Evolutionary conservation across 92 coral and sea anemone species (phyloP).

Genomic region (Epizoanthus illoricatus): DNA sequence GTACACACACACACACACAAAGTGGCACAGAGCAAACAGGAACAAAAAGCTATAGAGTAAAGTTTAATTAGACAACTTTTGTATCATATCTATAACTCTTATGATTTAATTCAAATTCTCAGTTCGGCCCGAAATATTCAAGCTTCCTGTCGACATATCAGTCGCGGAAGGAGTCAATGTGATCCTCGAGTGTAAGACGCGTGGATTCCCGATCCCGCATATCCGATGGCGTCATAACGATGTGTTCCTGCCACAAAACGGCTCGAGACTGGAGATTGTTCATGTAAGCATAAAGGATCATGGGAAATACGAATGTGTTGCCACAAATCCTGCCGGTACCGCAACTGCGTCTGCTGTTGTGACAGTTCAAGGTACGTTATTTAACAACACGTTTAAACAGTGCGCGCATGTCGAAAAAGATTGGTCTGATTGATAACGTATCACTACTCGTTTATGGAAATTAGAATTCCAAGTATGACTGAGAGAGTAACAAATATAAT

Average conservation of each 20-base stretch:
- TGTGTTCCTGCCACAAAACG: constrained; percentile 21
- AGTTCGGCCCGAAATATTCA: constrained; percentile 23
- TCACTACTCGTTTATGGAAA: too few species aligned
- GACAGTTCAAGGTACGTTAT: constrained; percentile 32
- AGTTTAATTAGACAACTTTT: too few species aligned
- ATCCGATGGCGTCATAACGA: constrained; percentile 33
- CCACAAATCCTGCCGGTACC: constrained; percentile 12
- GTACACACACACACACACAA: too few species aligned
- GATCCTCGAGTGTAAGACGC: constrained; percentile 31
- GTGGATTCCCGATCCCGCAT: constrained; percentile 26
- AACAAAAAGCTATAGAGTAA: too few species aligned
- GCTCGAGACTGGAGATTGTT: constrained; percentile 27
- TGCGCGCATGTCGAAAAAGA: too few species aligned
- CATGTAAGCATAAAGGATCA: constrained; percentile 5
- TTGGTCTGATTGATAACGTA: too few species aligned
- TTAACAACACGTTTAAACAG: too few species aligned
- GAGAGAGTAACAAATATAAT: too few species aligned
- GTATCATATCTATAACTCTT: too few species aligned
- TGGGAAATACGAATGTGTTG: constrained; percentile 38
- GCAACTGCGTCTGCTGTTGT: constrained; percentile 21
- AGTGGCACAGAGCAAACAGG: too few species aligned
- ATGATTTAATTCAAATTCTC: neutral
- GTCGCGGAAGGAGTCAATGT: constrained; percentile 26
- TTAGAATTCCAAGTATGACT: too few species aligned
- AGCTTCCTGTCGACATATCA: neutral